A percentile compares a stretch with the other conserved stretches of the same genome.
Evolutionary conservation across 1,140 invertebrate species (phyloP).

Genomic region (Drosophila tani): DNA sequence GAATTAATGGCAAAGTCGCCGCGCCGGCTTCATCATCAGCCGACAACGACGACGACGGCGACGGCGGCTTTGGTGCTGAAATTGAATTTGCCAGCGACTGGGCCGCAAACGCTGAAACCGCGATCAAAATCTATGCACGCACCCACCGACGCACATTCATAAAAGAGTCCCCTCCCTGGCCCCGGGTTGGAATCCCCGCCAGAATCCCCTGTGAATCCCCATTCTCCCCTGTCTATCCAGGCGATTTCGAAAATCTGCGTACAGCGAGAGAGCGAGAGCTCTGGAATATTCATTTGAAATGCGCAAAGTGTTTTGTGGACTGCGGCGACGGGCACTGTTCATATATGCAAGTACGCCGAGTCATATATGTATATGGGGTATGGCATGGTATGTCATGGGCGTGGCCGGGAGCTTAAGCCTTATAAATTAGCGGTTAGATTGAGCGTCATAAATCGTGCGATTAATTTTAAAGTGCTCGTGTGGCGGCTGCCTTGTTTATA

Average conservation of each 20-base stretch:
- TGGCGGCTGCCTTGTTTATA: slow-evolving; percentile 57
- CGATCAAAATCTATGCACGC: slow-evolving; percentile 67
- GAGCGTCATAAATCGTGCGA: slow-evolving; percentile 79
- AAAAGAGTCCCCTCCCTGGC: not conserved
- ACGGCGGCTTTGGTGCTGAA: slow-evolving; percentile 55
- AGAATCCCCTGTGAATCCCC: slow-evolving; percentile 7
- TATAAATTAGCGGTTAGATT: slow-evolving; percentile 81
- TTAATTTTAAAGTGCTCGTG: slow-evolving; percentile 72
- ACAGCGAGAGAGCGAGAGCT: slow-evolving; percentile 4
- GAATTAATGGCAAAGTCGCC: slow-evolving; percentile 50
- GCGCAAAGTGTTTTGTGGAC: slow-evolving; percentile 65
- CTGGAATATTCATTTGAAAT: slow-evolving; percentile 74
- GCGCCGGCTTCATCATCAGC: slow-evolving; percentile 24
- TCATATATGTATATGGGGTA: not conserved
- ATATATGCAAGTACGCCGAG: slow-evolving; percentile 1
- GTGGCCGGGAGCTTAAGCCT: slow-evolving; percentile 54
- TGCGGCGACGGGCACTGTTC: slow-evolving; percentile 12
- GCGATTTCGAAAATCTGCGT: slow-evolving; percentile 54
- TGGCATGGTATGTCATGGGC: not conserved
- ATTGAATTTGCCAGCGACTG: slow-evolving; percentile 69
- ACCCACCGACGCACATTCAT: slow-evolving; percentile 21
- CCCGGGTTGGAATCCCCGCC: not conserved
- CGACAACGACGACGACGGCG: not conserved
- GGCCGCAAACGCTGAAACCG: slow-evolving; percentile 72
- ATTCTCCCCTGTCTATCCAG: slow-evolving; percentile 15